Base-by-base conservation (phyloP, 1,140 invertebrate genomes). In the Neodiprion pinetum region DNA sequence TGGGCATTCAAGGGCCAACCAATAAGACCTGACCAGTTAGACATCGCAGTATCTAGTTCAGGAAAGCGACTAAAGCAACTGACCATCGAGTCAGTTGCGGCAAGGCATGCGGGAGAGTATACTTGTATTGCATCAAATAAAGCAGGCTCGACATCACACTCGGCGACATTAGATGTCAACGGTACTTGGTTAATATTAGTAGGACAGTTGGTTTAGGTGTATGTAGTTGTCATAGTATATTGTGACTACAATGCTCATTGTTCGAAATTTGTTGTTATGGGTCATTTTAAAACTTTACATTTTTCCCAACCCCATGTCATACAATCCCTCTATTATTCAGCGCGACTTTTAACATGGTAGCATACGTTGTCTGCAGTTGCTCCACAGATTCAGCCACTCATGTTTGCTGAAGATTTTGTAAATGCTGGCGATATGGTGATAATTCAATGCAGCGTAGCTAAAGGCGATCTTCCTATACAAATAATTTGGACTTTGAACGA, bases 61-160 rank as follows among this genome's bases (percentile, higher is more conserved):
- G 90, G 95, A 82, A 89, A 96, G 90, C 90, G 92, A 87, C 88
- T 92, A 53, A 95, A 93, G 79, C 91, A 94, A 67, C 88, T 95
- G 72, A 92, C 89, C 70, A 94, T 95, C 71, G 92, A 94, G 78
- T 91, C 91, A 21, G 92, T 94, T 66, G 89, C 88, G 67, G 92
- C 92, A 75, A 89, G 90, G 77, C 93, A 95, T 83, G 90, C 91
- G 81, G 94, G 95, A 73, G 93, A 93, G 85, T 95, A 94, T 81
- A 92, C 92, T 49, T 95, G 94, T 82, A 88, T 91, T 23, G 94
- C 93, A 48, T 91, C 85, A 77, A 95, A 95, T 84, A 84, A 88
- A 66, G 93, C 93, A 23, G 92, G 91, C 66, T 84, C 87, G 17
- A 89, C 91, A 76, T 92, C 91, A 78, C 91, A 92, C 87, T 92